A percentile compares a stretch with the other conserved stretches of the same genome.
phyloP scores from a whole-genome alignment of 2,113 vertebrate genomes.

The Pygoscelis antarcticus region DNA sequence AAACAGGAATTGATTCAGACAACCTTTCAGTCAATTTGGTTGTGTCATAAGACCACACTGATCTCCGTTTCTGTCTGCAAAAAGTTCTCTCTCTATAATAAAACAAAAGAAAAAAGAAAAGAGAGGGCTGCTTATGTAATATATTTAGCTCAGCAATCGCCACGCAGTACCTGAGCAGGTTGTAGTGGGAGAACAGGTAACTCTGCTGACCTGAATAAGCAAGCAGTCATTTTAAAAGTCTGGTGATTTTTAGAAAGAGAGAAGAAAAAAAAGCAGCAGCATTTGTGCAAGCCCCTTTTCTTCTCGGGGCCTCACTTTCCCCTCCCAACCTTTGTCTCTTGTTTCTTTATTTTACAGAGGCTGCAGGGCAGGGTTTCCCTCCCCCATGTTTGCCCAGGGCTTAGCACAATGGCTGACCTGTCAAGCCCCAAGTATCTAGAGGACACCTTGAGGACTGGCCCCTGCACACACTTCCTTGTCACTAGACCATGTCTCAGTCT shows the following conservation, averaged over 20 bases:
- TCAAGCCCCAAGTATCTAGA: background rate
- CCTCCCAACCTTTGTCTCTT: constrained; percentile 61
- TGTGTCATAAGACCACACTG: background rate
- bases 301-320: constrained; percentile 51
- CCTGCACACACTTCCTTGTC: background rate
- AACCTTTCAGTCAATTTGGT: background rate
- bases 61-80: background rate
- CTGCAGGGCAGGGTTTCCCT: constrained; percentile 62
- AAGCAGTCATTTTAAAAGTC: background rate
- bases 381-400: constrained; percentile 33
- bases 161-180: background rate
- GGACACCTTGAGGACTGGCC: background rate
- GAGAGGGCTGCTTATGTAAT: accelerated
- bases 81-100: background rate
- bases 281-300: background rate
- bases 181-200: background rate
- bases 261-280: background rate
- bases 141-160: background rate
- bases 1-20: background rate
- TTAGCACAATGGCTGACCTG: constrained; percentile 57
- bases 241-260: background rate
- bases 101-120: background rate
- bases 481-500: accelerated
- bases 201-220: background rate
- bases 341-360: constrained; percentile 44